Conservation (phyloP, 2,113 vertebrate species). For the Campylomormyrus tamandua region DNA sequence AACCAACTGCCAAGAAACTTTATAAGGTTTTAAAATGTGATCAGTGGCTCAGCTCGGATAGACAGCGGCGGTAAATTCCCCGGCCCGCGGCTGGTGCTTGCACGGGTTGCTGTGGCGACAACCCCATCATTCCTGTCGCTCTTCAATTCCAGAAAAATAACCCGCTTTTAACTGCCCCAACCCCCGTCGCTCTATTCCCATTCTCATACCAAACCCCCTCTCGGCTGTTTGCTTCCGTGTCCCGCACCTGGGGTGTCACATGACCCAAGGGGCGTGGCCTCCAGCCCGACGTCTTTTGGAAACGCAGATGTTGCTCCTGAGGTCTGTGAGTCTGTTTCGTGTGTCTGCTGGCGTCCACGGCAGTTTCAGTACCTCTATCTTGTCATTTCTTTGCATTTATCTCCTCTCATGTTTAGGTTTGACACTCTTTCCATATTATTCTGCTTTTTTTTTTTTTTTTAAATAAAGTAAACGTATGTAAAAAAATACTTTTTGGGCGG, state of each 20-base stretch:
- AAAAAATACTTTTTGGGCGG: not conserved
- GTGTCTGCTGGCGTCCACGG: not conserved
- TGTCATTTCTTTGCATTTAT: not conserved
- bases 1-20: constrained; percentile 54
- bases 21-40: constrained; percentile 60
- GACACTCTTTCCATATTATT: not conserved
- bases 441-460: not conserved
- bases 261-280: not conserved
- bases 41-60: constrained; percentile 45
- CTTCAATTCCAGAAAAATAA: not conserved
- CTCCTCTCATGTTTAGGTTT: not conserved
- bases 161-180: not conserved
- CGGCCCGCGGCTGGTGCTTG: constrained; percentile 43
- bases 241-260: not conserved
- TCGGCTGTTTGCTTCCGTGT: not conserved
- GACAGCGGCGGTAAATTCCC: constrained; percentile 54
- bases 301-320: not conserved
- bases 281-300: not conserved
- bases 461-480: not conserved
- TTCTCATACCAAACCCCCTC: not conserved
- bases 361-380: not conserved
- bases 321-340: not conserved
- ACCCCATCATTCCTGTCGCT: constrained; percentile 24
- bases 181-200: not conserved
- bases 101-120: constrained; percentile 37